Conservation (phyloP, 2,113 vertebrate genomes). For the Sula dactylatra region DNA sequence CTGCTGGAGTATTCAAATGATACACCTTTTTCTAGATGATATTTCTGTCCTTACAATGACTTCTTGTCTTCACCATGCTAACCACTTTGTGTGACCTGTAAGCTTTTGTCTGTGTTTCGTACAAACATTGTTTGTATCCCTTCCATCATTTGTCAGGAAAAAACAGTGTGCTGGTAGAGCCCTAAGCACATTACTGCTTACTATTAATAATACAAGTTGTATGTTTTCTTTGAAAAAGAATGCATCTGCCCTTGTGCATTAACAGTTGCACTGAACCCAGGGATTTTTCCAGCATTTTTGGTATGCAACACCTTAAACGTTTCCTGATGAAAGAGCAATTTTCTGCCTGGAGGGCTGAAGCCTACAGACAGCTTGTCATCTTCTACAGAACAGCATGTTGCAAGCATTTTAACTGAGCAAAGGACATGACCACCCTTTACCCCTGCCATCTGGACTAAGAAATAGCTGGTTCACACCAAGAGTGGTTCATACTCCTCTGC, state of each 20-base stretch:
- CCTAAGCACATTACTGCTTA: fast-evolving
- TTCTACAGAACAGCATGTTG: fast-evolving
- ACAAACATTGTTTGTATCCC: neutral
- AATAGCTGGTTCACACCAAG: neutral
- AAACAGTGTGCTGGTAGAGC: fast-evolving
- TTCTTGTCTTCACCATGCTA: fast-evolving
- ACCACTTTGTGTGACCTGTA: neutral
- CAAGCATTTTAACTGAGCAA: neutral
- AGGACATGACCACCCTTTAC: neutral
- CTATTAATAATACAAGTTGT: neutral
- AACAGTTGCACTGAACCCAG: neutral
- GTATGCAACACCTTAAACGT: neutral
- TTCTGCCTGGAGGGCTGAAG: neutral
- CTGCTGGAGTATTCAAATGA: neutral
- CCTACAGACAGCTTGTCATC: neutral
- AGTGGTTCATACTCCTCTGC: neutral
- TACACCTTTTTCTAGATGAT: neutral
- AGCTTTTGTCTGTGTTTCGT: fast-evolving
- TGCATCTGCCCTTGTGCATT: neutral
- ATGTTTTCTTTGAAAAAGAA: neutral
- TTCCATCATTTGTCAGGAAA: neutral
- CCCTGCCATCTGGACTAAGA: neutral
- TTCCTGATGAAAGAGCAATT: neutral
- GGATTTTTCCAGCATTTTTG: neutral
- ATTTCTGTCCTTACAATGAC: neutral